phyloP scores from a whole-genome alignment of 2,888 invertebrate genomes.

The Maniola hyperantus region DNA sequence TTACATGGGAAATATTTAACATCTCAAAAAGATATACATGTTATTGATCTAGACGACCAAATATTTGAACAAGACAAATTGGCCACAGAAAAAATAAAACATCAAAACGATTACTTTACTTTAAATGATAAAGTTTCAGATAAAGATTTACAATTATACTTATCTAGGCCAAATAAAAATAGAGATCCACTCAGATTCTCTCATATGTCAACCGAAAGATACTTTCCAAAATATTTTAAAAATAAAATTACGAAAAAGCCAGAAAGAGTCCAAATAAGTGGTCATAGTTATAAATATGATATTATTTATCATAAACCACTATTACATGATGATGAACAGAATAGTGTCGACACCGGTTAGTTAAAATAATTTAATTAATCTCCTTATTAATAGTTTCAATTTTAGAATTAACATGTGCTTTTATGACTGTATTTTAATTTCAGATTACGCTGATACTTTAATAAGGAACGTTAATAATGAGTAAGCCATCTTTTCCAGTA shows the following conservation, averaged over 20 bases:
- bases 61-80: background rate
- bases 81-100: background rate
- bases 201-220: conserved; percentile 21
- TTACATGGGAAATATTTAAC: background rate
- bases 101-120: background rate
- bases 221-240: conserved; percentile 5
- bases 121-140: background rate
- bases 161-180: conserved; percentile 8
- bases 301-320: conserved; percentile 37
- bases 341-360: conserved; percentile 20
- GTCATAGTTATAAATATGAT: conserved; percentile 42
- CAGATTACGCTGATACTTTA: background rate
- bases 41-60: conserved; percentile 23
- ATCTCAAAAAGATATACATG: conserved; percentile 22
- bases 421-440: background rate
- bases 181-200: conserved; percentile 31
- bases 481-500: background rate
- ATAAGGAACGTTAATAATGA: background rate
- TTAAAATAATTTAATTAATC: background rate
- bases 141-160: conserved; percentile 13
- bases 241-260: conserved; percentile 22
- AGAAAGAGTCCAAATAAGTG: conserved; percentile 38
- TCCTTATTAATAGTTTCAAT: background rate
- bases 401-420: background rate
- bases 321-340: background rate